Percentiles rank a stretch among this genome's conserved stretches.
These are phyloP conservation scores for Dasysyrphus tricinctus DNA, from an alignment of 2,888 invertebrate genomes.

Conservation along the genomic window DNA sequence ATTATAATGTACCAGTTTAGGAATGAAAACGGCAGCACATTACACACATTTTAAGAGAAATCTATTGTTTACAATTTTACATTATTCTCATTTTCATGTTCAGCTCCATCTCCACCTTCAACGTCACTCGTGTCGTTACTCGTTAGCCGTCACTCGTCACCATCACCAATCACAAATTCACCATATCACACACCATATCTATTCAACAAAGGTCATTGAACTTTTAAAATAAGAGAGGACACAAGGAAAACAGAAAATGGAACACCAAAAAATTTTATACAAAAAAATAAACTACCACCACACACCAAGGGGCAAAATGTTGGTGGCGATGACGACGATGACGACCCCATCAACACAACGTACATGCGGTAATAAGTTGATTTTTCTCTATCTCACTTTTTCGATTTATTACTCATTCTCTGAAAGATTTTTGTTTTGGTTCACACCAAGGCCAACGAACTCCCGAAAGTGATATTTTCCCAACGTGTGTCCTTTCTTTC, in stretches of 20 bases:
- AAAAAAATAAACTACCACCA: conserved; percentile 36
- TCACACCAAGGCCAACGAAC: conserved; percentile 77
- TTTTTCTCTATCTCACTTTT: conserved; percentile 16
- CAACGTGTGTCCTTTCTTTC: conserved; percentile 7
- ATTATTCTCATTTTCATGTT: neutral
- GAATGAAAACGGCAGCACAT: neutral
- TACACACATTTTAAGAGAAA: neutral
- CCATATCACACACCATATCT: neutral
- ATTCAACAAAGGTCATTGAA: conserved; percentile 26
- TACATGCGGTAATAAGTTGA: conserved; percentile 50
- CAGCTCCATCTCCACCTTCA: neutral
- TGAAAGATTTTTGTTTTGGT: conserved; percentile 75
- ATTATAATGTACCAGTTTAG: neutral
- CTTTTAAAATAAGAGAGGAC: conserved; percentile 25
- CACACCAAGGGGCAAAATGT: neutral
- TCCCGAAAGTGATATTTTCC: conserved; percentile 75
- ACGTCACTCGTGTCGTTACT: too few relatives aligned
- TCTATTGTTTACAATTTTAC: neutral
- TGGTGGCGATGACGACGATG: conserved; percentile 12
- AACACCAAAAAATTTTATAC: conserved; percentile 37
- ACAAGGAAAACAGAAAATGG: conserved; percentile 48
- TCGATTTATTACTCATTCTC: conserved; percentile 25
- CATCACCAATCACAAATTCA: neutral
- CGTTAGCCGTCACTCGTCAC: too few relatives aligned
- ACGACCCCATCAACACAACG: conserved; percentile 43